Conservation (phyloP, 2,113 vertebrate species). For the Corapipo altera region DNA sequence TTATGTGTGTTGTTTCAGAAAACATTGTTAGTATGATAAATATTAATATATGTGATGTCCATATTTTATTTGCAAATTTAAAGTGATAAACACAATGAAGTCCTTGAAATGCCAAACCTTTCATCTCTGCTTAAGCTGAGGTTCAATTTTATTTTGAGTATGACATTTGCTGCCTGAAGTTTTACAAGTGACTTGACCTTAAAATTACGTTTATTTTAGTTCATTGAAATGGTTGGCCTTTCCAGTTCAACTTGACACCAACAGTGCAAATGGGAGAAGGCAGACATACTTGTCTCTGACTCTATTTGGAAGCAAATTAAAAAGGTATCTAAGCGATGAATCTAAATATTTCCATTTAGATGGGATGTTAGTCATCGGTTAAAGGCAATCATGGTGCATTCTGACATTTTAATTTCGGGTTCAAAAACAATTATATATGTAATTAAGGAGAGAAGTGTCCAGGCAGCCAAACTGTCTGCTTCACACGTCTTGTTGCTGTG, state of each 20-base stretch:
- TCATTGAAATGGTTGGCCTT: conserved; percentile 53
- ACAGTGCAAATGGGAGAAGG: neutral
- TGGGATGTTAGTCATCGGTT: conserved; percentile 8
- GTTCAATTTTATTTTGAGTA: conserved; percentile 45
- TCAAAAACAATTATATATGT: conserved; percentile 21
- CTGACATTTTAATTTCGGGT: conserved; percentile 30
- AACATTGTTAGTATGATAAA: neutral
- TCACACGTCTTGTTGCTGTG: neutral
- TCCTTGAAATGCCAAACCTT: conserved; percentile 50
- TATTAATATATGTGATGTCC: neutral
- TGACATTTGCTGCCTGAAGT: conserved; percentile 66
- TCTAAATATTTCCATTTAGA: conserved; percentile 51
- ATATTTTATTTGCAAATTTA: conserved; percentile 40
- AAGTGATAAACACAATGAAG: conserved; percentile 13
- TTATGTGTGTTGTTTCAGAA: neutral
- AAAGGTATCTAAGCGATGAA: conserved; percentile 15
- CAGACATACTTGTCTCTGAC: conserved; percentile 4
- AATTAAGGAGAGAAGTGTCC: conserved; percentile 5
- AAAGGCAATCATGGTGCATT: conserved; percentile 12
- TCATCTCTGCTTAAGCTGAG: conserved; percentile 13
- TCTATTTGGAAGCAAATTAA: conserved; percentile 55
- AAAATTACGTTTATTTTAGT: conserved; percentile 49
- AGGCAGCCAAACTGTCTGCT: neutral
- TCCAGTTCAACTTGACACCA: conserved; percentile 43
- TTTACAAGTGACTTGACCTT: conserved; percentile 67